Evolutionary conservation across 2,888 invertebrate species (phyloP), one percentile per base, ranked within the genome.

Genomic region (Caenorhabditis sp.): DNA sequence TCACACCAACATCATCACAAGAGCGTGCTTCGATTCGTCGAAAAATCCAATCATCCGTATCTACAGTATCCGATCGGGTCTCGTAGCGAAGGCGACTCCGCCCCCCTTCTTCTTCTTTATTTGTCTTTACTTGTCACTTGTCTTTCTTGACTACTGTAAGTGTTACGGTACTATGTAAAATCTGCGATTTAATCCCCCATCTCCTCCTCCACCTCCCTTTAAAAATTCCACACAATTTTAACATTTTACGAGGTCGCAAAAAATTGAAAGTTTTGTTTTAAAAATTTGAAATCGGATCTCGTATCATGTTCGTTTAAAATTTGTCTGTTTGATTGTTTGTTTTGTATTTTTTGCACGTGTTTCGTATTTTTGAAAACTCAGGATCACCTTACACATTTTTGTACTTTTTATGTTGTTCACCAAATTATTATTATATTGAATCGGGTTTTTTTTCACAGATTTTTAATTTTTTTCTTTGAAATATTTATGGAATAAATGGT

Each of bases 31-130:
- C 69, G 5, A 64, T 64, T 12, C 51, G 70, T 0, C 60, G 75
- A 19, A 70, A 70, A 54, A 62, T 70, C 54, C 75, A 70, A 49
- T 59, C 70, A 17, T 75, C 75, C 0, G 65, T 68, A 6, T 75
- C 75, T 5, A 75, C 75, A 1, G 70, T 70, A n/a, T 75, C 69
- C 27, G 75, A 74, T 66, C 66, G 60, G 12, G 57, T 26, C 43
- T 43, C 43, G 14, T 43, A 43, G 43, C 43, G 8, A 43, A 12
- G 10, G 10, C 43, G 8, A 43, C 17, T 14, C 43, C 43, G 2
- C 43, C 17, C 12, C 2, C 14, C 14, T 17, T 14, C 43, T 14
- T 10, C 43, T 43, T 43, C 43, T 14, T 14, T 3, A 43, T 14
- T 17, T 14, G 5, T 17, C 43, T 17, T 43, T 10, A 43, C 17